phyloP scores from a whole-genome alignment of 2,888 invertebrate species.

The Andrena minutula region DNA sequence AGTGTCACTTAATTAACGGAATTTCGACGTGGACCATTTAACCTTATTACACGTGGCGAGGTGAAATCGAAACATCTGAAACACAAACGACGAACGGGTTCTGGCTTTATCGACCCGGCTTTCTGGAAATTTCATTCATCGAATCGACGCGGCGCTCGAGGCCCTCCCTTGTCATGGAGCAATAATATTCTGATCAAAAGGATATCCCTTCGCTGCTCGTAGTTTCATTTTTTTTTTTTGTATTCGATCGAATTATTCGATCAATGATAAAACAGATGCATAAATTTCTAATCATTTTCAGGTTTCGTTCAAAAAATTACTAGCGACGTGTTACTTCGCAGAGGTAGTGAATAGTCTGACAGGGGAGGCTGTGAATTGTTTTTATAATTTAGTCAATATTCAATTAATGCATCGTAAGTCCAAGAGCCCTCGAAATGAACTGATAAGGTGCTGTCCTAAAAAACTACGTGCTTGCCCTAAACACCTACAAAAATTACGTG shows the following conservation, averaged over 20 bases:
- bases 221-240: background rate
- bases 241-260: background rate
- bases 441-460: too few relatives aligned
- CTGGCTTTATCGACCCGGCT: background rate
- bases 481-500: too few relatives aligned
- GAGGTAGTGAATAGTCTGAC: too few relatives aligned
- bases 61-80: background rate
- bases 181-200: background rate
- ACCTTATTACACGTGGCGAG: conserved; percentile 4
- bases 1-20: conserved; percentile 42
- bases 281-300: too few relatives aligned
- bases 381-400: too few relatives aligned
- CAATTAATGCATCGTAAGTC: too few relatives aligned
- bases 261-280: conserved; percentile 1
- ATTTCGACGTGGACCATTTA: conserved; percentile 28
- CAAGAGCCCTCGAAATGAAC: too few relatives aligned
- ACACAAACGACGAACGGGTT: background rate
- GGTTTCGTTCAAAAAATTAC: too few relatives aligned
- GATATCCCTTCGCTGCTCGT: background rate
- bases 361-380: too few relatives aligned
- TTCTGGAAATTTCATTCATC: conserved; percentile 4
- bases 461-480: too few relatives aligned
- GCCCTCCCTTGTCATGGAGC: conserved; percentile 1
- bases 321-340: too few relatives aligned
- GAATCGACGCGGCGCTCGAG: background rate